Conservation (phyloP, 2,888 invertebrate genomes). For the Yponomeuta sedellus region DNA sequence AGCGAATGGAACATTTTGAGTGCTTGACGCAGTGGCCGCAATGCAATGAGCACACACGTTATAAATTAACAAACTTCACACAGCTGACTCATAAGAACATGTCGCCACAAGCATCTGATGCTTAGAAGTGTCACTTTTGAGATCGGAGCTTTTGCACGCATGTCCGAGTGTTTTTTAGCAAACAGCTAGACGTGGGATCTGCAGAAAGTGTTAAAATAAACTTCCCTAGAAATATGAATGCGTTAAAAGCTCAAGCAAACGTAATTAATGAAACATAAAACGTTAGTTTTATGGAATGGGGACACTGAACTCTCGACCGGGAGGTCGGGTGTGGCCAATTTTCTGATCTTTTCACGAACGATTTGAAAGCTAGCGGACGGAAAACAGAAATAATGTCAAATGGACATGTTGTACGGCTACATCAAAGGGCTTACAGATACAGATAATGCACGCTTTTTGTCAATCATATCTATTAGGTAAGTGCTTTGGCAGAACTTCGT, state of each 20-base stretch:
- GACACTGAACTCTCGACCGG: conserved; percentile 6
- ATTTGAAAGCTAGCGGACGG: conserved; percentile 8
- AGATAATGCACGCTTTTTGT: too few species aligned
- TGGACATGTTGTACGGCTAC: too few species aligned
- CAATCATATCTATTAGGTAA: too few species aligned
- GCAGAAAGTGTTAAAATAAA: conserved; percentile 1
- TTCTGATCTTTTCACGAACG: conserved; percentile 3
- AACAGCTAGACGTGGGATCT: not conserved
- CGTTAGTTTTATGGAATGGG: conserved; percentile 6
- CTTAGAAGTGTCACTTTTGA: not conserved
- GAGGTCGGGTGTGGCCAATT: not conserved
- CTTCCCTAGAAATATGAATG: conserved; percentile 12
- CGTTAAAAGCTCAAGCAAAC: not conserved
- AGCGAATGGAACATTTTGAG: not conserved
- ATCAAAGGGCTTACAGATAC: too few species aligned
- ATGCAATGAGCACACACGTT: not conserved
- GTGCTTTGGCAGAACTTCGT: too few species aligned
- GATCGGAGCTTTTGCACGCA: not conserved
- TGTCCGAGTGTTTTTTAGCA: not conserved
- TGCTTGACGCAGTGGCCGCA: not conserved
- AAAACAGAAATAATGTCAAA: conserved; percentile 9
- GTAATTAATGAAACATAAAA: conserved; percentile 7
- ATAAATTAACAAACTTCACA: not conserved
- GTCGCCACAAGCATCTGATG: not conserved
- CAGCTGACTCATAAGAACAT: too few species aligned